These are phyloP conservation scores for Eueremaeus valkanovi DNA, from an alignment of 2,888 invertebrate species.

Conservation along the genomic window DNA sequence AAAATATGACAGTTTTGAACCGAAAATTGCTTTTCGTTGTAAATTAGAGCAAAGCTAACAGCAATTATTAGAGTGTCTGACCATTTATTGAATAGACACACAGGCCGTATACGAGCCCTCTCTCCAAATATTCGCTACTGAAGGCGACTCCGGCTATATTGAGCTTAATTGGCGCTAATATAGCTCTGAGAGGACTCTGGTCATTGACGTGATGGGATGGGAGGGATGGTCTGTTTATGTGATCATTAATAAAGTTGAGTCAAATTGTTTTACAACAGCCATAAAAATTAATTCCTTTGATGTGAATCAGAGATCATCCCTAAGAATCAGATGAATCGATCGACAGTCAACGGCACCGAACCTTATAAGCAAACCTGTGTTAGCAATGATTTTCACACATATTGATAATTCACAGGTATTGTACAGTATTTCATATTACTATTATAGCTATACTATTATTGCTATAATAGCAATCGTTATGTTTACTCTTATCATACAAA, in stretches of 20 bases:
- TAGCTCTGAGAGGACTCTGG: neutral
- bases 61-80: constrained; percentile 7
- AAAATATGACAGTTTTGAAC: constrained; percentile 6
- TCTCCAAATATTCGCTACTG: neutral
- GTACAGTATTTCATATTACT: too few species aligned
- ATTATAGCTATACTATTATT: too few species aligned
- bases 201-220: constrained; percentile 25
- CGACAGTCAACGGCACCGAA: too few species aligned
- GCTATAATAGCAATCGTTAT: too few species aligned
- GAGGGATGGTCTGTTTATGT: neutral
- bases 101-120: neutral
- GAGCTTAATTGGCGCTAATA: constrained; percentile 15
- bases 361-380: too few species aligned
- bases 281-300: neutral
- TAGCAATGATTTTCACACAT: too few species aligned
- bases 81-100: neutral
- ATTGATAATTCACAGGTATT: too few species aligned
- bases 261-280: neutral
- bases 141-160: neutral
- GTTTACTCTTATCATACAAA: too few species aligned
- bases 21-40: neutral
- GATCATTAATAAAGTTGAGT: constrained; percentile 14
- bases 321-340: too few species aligned
- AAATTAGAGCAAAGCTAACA: neutral
- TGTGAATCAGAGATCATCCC: too few species aligned